Base-by-base conservation (phyloP, 1,140 invertebrate species). In the Drosophila elegans region DNA sequence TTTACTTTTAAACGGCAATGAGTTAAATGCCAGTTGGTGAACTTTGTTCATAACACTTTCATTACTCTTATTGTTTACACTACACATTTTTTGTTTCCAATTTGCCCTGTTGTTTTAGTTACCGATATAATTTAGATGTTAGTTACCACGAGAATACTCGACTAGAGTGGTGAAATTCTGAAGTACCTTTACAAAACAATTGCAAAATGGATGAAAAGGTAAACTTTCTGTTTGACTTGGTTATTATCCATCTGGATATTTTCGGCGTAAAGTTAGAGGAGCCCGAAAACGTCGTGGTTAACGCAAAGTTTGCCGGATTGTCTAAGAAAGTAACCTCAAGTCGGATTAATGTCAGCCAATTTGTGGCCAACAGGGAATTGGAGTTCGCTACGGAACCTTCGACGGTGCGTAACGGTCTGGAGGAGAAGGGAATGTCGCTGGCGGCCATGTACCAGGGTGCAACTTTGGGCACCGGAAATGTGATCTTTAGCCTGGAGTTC, bases 331-430 rank as follows among this genome's bases (percentile, higher is more conserved):
- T 84, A 3, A 80, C 66, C 1, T 6, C 64, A 5, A 85, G 82
- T 39, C 61, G 83, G 10, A 56, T 89, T 0, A 89, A 89, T 55
- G 84, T 89, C 0, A 38, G 6, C 1, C 76, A 67, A 1, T 84
- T 89, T 11, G 45, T 10, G 29, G 27, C 45, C 13, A 64, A 51
- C 29, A 46, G 46, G 11, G 64, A 68, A 13, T 6, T 12, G 21
- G n/a, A 66, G 9, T 6, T 66, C n/a, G 0, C 3, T 0, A 10
- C 9, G 29, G 46, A 11, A 11, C 16, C 64, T 3, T 1, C 10
- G 3, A 3, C 0, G 1, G 3, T 68, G 11, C 61, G 60, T 2
- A 2, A 36, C 3, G 9, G 0, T 12, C 44, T 88, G 6, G 60
- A 62, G 11, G 46, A 68, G 3, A 38, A 27, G 3, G 84, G 84